Conservation (phyloP, 2,113 vertebrate species). For the Synodontis membranacea region DNA sequence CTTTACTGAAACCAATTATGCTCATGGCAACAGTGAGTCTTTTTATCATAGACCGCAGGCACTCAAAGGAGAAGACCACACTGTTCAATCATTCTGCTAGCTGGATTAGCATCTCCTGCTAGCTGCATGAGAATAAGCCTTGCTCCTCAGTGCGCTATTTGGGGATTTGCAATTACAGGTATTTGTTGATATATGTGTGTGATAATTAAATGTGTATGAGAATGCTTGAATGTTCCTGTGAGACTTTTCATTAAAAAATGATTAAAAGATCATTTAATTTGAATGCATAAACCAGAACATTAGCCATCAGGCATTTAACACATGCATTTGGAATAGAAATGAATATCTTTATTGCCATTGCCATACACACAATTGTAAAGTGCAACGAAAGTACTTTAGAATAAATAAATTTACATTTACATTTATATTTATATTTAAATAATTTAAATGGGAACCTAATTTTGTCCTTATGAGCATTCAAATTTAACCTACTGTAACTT, state of each 20-base stretch:
- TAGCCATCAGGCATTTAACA: neutral
- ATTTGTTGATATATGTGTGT: constrained; percentile 47
- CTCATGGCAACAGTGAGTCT: constrained; percentile 42
- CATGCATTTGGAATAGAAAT: no score
- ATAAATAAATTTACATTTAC: no score
- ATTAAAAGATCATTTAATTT: no score
- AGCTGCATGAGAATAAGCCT: constrained; percentile 31
- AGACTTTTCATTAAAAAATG: no score
- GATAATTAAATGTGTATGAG: constrained; percentile 42
- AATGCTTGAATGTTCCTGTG: constrained; percentile 4
- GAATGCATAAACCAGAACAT: neutral
- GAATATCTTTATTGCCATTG: no score
- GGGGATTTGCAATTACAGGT: constrained; percentile 51
- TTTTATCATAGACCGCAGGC: constrained; percentile 36
- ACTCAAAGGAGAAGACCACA: neutral
- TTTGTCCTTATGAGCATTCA: neutral
- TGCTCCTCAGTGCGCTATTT: constrained; percentile 30
- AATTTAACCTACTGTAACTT: constrained; percentile 3
- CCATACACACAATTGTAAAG: no score
- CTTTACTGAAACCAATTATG: constrained; percentile 57
- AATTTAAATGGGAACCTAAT: neutral
- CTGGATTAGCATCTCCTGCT: constrained; percentile 25
- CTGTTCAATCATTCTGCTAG: constrained; percentile 29
- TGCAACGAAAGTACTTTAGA: no score
- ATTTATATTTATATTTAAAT: no score